Conservation (phyloP, 2,797 vertebrate species). For the Sebastolobus alascanus region DNA sequence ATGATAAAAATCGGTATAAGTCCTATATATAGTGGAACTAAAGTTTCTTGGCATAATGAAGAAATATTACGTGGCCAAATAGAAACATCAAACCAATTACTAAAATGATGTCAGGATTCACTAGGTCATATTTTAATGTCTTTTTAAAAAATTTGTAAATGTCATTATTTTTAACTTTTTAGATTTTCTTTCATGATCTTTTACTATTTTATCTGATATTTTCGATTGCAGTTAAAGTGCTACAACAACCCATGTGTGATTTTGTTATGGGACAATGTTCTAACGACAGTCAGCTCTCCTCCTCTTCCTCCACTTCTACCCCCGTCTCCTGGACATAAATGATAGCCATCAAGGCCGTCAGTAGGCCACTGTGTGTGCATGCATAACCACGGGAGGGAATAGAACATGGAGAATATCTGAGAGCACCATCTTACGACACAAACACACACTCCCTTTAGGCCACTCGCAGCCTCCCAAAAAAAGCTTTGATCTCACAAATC, state of each 20-base stretch:
- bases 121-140: neutral
- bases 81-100: neutral
- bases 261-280: too few species aligned
- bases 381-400: slow-evolving; percentile 9
- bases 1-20: neutral
- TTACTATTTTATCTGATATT: neutral
- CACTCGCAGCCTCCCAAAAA: neutral
- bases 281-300: neutral
- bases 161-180: neutral
- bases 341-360: slow-evolving; percentile 21
- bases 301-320: neutral
- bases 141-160: neutral
- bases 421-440: slow-evolving; percentile 9
- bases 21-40: neutral
- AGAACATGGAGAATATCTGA: slow-evolving; percentile 31
- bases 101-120: neutral
- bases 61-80: too few species aligned
- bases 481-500: slow-evolving; percentile 44
- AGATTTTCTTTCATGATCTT: neutral
- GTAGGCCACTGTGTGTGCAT: slow-evolving; percentile 3
- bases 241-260: neutral
- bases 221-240: too few species aligned
- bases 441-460: slow-evolving; percentile 27
- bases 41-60: neutral
- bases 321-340: slow-evolving; percentile 1